Evolutionary conservation across 2,113 vertebrate genomes (phyloP).

Genomic region (Arizona elegans): DNA sequence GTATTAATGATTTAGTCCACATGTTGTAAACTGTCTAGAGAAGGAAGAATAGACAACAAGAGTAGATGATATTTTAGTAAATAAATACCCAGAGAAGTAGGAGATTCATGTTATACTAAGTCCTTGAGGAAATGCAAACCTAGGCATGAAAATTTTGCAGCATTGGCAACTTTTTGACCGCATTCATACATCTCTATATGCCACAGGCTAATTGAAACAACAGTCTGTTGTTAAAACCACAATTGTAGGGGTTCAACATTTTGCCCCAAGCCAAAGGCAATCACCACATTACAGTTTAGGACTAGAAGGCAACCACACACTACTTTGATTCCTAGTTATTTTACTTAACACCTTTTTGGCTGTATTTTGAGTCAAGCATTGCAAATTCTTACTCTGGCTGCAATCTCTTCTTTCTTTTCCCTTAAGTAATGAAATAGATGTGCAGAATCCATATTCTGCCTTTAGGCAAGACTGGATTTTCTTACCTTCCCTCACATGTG

Average conservation of each 20-base stretch:
- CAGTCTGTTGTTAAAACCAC: not conserved
- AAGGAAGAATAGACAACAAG: not conserved
- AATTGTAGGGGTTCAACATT: not conserved
- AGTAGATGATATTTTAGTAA: not conserved
- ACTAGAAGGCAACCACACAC: not conserved
- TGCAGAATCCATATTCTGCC: not conserved
- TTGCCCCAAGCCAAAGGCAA: not conserved
- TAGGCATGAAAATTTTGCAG: not conserved
- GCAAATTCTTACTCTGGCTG: not conserved
- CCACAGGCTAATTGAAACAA: not conserved
- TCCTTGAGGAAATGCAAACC: not conserved
- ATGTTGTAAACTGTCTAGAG: not conserved
- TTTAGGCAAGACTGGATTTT: slow-evolving; percentile 27
- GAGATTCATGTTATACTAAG: not conserved
- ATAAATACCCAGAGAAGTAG: not conserved
- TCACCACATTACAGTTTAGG: not conserved
- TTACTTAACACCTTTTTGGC: not conserved
- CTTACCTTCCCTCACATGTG: not conserved
- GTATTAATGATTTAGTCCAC: not conserved
- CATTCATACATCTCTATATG: not conserved
- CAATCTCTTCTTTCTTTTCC: not conserved
- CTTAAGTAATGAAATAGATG: slow-evolving; percentile 7
- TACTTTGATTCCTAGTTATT: not conserved
- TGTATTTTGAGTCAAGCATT: not conserved
- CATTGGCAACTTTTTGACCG: not conserved